Conservation (phyloP, 2,113 vertebrate genomes). For the Phrynosoma blainvillii region DNA sequence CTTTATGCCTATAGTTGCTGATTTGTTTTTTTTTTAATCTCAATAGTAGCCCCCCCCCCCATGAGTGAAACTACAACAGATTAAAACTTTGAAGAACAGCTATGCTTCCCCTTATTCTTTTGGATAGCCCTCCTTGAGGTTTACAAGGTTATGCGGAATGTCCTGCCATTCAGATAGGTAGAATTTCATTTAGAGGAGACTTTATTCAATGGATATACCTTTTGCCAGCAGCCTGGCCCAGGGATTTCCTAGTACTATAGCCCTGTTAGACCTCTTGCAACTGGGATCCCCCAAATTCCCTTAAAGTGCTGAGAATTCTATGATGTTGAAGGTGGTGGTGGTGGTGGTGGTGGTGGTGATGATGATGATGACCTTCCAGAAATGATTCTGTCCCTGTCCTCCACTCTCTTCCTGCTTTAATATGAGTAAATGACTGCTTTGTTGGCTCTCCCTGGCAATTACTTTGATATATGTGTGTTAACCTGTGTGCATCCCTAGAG, state of each 20-base stretch:
- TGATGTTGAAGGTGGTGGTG: not conserved
- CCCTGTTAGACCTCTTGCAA: not conserved
- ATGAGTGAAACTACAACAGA: no score
- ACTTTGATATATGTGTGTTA: not conserved
- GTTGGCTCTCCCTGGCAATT: slow-evolving; percentile 14
- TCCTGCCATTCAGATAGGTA: no score
- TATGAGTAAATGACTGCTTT: slow-evolving; percentile 3
- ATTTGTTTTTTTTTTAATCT: no score
- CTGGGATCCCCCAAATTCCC: not conserved
- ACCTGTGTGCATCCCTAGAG: not conserved
- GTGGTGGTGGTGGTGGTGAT: no score
- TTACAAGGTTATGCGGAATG: not conserved
- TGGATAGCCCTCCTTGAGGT: not conserved
- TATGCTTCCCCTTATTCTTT: not conserved
- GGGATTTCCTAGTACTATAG: not conserved
- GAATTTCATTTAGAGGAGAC: not conserved
- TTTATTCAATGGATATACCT: not conserved
- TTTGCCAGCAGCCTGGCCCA: no score
- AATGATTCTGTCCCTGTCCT: slow-evolving; percentile 1
- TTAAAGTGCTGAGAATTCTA: no score
- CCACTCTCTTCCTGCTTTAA: slow-evolving; percentile 3
- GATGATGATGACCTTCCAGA: not conserved
- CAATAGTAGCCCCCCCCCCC: no score
- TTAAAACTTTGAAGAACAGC: no score
- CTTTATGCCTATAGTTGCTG: no score